Conservation (phyloP, 1,140 invertebrate species). For the Rhyacophila brunnea region DNA sequence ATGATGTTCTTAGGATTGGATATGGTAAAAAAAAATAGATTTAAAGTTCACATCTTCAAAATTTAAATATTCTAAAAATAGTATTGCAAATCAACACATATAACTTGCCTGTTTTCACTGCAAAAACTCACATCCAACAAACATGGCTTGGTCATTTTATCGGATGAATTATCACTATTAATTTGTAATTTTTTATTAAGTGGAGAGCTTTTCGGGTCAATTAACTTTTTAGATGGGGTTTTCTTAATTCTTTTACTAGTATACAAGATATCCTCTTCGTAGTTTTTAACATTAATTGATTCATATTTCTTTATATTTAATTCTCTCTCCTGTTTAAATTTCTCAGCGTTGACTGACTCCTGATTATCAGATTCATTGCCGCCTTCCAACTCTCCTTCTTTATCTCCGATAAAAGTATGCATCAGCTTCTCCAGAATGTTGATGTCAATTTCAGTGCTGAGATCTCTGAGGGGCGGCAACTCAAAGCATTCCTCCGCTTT, state of each 20-base stretch:
- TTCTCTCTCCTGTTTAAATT: neutral
- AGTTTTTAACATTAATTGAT: slow-evolving; percentile 8
- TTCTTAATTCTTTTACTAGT: slow-evolving; percentile 25
- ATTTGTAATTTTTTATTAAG: neutral
- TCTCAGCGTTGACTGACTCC: neutral
- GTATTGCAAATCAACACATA: too few relatives aligned
- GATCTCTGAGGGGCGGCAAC: slow-evolving; percentile 46
- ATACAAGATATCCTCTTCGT: slow-evolving; percentile 23
- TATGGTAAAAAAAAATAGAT: too few relatives aligned
- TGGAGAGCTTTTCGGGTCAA: neutral
- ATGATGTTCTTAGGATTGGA: too few relatives aligned
- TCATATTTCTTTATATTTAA: slow-evolving; percentile 16
- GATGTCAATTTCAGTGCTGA: slow-evolving; percentile 42
- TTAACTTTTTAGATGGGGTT: neutral
- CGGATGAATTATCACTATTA: neutral
- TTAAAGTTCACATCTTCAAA: too few relatives aligned
- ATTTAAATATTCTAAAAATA: too few relatives aligned
- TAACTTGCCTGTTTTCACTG: slow-evolving; percentile 31
- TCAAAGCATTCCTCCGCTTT: slow-evolving; percentile 47
- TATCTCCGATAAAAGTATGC: slow-evolving; percentile 11
- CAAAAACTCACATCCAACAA: slow-evolving; percentile 43
- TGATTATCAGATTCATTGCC: neutral
- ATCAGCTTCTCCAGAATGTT: slow-evolving; percentile 15
- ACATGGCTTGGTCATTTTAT: slow-evolving; percentile 38
- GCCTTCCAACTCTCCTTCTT: slow-evolving; percentile 16